Evolutionary conservation across 1,140 invertebrate genomes (phyloP), one percentile per base, ranked within the genome.

Genomic region (Drosophila elegans): DNA sequence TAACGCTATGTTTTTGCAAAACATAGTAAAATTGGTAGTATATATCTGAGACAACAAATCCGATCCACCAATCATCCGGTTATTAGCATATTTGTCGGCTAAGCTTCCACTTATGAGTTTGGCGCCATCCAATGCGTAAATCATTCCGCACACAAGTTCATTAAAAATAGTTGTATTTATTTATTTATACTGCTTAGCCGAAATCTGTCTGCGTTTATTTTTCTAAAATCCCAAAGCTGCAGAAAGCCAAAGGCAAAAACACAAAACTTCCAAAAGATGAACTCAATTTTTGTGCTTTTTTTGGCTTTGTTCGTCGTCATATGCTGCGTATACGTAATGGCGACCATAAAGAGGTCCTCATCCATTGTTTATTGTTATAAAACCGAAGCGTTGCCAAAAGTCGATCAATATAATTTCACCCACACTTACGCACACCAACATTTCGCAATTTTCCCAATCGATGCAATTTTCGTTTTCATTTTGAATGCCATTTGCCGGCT

Each of bases 391-490:
- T 56, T 62, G 72, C 44, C 74, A 39, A 29, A 72, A 64, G 48
- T 52, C 42, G 48, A 69, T 85, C 32, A 16, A 74, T 45, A 56
- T 13, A 48, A 32, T 54, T 45, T 63, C 41, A 49, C 12, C 21
- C 29, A 51, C 4, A 32, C 39, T 41, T 11, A 11, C 39, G 29
- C 53, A 54, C 42, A 16, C 68, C 53, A 56, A 44, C n/a, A 55
- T 75, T 56, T 63, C 44, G 75, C 66, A 86, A 79, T 79, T 88
- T 84, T 88, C 59, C 63, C 83, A 82, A 86, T 86, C 71, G 52
- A 79, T 88, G 82, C 83, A 86, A 73, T 82, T 86, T 85, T 86
- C 55, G 81, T 85, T 85, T 85, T 85, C 71, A 82, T 88, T 85
- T 85, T 81, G 74, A 77, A 77, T 78, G 74, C 74, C 75, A 78